A percentile compares a stretch with the other conserved stretches of the same genome.
Conservation (phyloP, 2,888 invertebrate species). For the Pseudanteris insignis region DNA sequence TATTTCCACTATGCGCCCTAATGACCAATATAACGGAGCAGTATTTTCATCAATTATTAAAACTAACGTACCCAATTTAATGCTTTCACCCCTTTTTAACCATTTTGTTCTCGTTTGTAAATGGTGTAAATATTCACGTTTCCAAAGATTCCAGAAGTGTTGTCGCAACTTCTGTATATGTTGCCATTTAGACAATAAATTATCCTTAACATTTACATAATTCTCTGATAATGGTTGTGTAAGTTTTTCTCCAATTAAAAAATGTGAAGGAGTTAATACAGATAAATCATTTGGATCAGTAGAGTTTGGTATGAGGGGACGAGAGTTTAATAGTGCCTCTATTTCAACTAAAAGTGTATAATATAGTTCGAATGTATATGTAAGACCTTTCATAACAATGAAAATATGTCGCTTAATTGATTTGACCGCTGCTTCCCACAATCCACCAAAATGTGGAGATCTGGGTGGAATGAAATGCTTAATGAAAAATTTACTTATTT, state of each 20-base stretch:
- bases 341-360: neutral
- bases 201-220: neutral
- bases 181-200: neutral
- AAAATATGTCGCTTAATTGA: neutral
- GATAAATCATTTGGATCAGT: neutral
- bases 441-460: conserved; percentile 2
- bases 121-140: neutral
- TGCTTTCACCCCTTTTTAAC: neutral
- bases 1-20: neutral
- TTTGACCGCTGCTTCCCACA: conserved; percentile 3
- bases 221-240: neutral
- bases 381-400: neutral
- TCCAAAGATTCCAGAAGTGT: conserved; percentile 4
- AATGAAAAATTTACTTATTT: neutral
- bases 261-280: neutral
- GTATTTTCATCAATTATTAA: conserved; percentile 1
- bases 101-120: conserved; percentile 4
- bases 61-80: neutral
- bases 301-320: neutral
- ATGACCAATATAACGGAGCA: neutral
- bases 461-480: conserved; percentile 1
- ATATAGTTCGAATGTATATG: conserved; percentile 1
- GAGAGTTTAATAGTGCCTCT: neutral
- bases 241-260: neutral
- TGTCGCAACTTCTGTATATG: neutral